Base-by-base conservation (phyloP, 2,888 invertebrate genomes). In the Branchellion lobata region DNA sequence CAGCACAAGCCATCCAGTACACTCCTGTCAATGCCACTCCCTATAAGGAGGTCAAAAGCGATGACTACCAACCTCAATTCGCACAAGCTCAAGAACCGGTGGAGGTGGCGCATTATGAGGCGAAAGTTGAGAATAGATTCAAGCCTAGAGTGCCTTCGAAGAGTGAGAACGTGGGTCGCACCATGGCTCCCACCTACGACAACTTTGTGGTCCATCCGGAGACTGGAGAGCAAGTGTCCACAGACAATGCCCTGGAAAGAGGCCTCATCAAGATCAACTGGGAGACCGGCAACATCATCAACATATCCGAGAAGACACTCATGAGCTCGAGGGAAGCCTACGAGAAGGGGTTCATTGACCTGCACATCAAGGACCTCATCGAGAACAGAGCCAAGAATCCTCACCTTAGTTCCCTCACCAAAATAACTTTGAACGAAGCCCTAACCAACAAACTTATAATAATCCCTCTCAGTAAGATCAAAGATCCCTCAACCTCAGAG, bases 251-350 rank as follows among this genome's bases (percentile, higher is more conserved):
- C 53, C 90, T 97, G 21, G 82, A 83, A 27, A 82, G 82, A 80
- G 85, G 85, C 24, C 81, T 96, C 76, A 90, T 92, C 53, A 95
- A 79, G 34, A 81, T 81, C 14, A 79, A 83, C 81, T 83, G 83
- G 83, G 79, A 77, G 18, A 81, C 74, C 0, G 83, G 83, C 24
- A 79, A 80, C 31, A 80, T 94, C 84, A 91, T 91, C 73, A 93
- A 93, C 84, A 88, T 89, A 83, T 90, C 92, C 91, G 89, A 88
- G 36, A 87, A 88, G 51, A 87, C 87, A 83, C 92, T 92, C 86
- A 90, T 96, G 71, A 93, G 95, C 24, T 90, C 97, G 82, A 88
- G 94, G 82, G 94, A 96, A 90, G 95, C 95, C 36, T 94, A 96
- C 85, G 94, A 94, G 86, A 91, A 92, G 85, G 95, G 96, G 86